Evolutionary conservation across 2,113 vertebrate genomes (phyloP).

Genomic region (Morone saxatilis): DNA sequence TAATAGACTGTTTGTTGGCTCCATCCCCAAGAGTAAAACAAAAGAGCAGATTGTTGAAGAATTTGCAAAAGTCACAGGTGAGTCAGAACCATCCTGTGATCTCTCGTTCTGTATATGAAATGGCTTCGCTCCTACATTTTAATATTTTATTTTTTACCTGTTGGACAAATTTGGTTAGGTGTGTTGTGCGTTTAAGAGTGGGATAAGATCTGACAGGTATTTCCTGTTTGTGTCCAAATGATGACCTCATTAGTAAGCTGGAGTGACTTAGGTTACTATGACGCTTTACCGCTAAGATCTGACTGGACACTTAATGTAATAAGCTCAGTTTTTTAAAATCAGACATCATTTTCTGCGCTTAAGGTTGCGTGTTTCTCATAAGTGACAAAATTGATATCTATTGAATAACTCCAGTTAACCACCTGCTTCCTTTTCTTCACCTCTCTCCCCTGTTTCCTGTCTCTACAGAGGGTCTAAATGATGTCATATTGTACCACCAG

Average conservation of each 20-base stretch:
- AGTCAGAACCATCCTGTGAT: conserved; percentile 49
- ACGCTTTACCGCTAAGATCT: conserved; percentile 82
- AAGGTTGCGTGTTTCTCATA: not conserved
- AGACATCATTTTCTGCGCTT: not conserved
- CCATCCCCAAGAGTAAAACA: conserved; percentile 99
- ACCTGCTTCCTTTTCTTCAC: not conserved
- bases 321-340: too few species aligned
- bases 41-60: conserved; percentile 99
- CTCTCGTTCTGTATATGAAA: not conserved
- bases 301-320: conserved; percentile 51
- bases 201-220: not conserved
- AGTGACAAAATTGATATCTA: not conserved
- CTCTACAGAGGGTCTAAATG: conserved; percentile 95
- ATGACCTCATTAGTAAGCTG: conserved; percentile 57
- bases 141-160: not conserved
- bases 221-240: conserved; percentile 68
- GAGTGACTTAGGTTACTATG: conserved; percentile 75
- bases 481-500: conserved; percentile 99
- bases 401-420: conserved; percentile 13
- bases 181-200: not conserved
- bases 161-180: not conserved
- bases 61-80: conserved; percentile 99
- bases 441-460: conserved; percentile 2
- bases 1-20: conserved; percentile 99
- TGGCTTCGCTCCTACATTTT: not conserved